These are phyloP conservation scores for Tolmerus cingulatus DNA, from an alignment of 2,888 invertebrate genomes.

Conservation along the genomic window DNA sequence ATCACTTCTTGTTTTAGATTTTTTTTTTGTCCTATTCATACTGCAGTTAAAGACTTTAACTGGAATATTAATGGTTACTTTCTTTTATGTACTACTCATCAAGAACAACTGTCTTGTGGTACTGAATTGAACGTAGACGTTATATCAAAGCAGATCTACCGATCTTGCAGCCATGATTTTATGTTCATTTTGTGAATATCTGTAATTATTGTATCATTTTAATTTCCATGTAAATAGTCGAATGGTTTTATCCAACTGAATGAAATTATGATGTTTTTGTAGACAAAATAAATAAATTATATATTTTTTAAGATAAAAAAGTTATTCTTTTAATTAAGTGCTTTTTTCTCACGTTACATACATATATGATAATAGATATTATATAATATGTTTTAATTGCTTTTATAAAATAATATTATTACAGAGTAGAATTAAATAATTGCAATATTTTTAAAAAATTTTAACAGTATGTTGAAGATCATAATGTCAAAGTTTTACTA, in stretches of 20 bases:
- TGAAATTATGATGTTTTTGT: constrained; percentile 27
- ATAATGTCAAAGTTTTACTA: too few species aligned
- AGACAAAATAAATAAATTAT: constrained; percentile 35
- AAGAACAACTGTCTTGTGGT: constrained; percentile 26
- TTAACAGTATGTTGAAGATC: too few species aligned
- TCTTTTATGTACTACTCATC: constrained; percentile 33
- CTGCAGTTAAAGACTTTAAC: constrained; percentile 1
- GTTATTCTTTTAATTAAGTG: neutral
- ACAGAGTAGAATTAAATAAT: too few species aligned
- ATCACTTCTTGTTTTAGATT: constrained; percentile 8
- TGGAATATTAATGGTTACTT: constrained; percentile 27
- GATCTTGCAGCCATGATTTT: constrained; percentile 41
- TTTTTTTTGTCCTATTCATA: neutral
- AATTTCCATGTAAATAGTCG: constrained; percentile 36
- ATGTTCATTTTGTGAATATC: constrained; percentile 41
- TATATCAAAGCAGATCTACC: constrained; percentile 23
- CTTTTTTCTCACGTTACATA: neutral
- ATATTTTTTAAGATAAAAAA: constrained; percentile 1
- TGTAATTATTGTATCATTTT: constrained; percentile 38
- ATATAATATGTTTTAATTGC: too few species aligned
- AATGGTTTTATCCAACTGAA: constrained; percentile 20
- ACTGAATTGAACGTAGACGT: constrained; percentile 36
- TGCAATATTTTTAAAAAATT: too few species aligned
- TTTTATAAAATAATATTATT: too few species aligned
- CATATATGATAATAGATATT: too few species aligned